Base-by-base conservation (phyloP, 30 jellyfish, hydroid and myxozoan species). In the Pelagia noctiluca region DNA sequence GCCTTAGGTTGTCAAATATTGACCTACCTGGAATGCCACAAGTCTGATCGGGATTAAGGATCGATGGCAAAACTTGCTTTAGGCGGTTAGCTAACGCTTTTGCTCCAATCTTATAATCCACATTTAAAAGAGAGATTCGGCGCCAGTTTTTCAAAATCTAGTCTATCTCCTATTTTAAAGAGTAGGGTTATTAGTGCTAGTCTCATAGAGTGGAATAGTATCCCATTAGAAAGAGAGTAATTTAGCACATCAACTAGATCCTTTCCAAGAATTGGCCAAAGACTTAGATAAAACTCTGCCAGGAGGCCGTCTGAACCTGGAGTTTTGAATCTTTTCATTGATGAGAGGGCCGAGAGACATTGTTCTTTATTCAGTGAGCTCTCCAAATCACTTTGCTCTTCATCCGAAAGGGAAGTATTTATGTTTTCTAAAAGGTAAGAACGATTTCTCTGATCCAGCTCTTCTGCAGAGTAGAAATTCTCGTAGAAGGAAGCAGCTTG, bases 1-100 rank as follows among this genome's bases (percentile, higher is more conserved):
- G 75, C 66, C 35, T 21, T 26, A 69, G 1, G 75, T 87, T 78
- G 71, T 71, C 80, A 48, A 29, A 53, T 18, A 87, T 78, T 7
- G 78, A 63, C 3, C 96, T 23, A 34, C 89, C 89, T 12, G 96
- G 89, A 18, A 63, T 94, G 68, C 77, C 35, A 37, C 88, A 77
- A 3, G 93, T 67, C 62, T 78, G 95, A 49, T 78, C 86, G 24
- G 49, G 65, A 21, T 36, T 30, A 4, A 87, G 26, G 0, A 87
- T 33, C 29, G 21, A 1, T 18, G 46, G 50, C 10, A 80, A 52
- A 33, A 1, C 69, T 11, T 26, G 8, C 32, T 19, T 28, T 24
- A 77, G 66, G 62, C 91, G 85, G 34, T 2, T 18, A n/a, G 91
- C 61, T 1, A 80, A 35, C 12, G 63, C 91, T 62, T 78, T 78